Percentiles rank a stretch among this genome's conserved stretches.
phyloP scores from a whole-genome alignment of 1,140 invertebrate species.

The Campodea augens region DNA sequence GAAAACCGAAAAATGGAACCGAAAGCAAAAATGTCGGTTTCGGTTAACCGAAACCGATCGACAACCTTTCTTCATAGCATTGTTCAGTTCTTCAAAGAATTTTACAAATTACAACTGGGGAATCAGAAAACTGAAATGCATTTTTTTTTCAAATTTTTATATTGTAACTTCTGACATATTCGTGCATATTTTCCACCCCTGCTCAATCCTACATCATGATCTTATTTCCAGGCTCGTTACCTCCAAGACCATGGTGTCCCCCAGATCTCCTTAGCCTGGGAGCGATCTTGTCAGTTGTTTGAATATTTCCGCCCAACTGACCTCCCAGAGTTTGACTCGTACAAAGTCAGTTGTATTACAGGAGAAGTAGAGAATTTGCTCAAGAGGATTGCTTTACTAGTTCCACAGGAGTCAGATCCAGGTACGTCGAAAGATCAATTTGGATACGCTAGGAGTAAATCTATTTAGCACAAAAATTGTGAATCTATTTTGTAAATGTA shows the following conservation, averaged over 20 bases:
- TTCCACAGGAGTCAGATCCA: conserved; percentile 46
- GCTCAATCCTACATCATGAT: background rate
- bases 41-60: too few relatives aligned
- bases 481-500: too few relatives aligned
- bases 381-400: conserved; percentile 45
- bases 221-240: conserved; percentile 24
- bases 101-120: too few relatives aligned
- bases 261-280: conserved; percentile 54
- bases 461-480: too few relatives aligned
- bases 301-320: conserved; percentile 61
- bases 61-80: too few relatives aligned
- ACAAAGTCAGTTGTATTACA: conserved; percentile 45
- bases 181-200: background rate
- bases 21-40: too few relatives aligned
- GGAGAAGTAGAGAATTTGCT: conserved; percentile 57
- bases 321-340: conserved; percentile 67
- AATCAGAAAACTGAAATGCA: too few relatives aligned
- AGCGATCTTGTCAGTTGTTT: conserved; percentile 52
- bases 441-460: too few relatives aligned
- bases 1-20: too few relatives aligned
- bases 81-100: too few relatives aligned
- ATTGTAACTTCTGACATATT: background rate
- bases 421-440: too few relatives aligned
- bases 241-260: conserved; percentile 58
- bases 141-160: too few relatives aligned